These are phyloP conservation scores for Cricetomys ansorgei DNA, from an alignment of 2,113 vertebrate genomes.

Conservation along the genomic window DNA sequence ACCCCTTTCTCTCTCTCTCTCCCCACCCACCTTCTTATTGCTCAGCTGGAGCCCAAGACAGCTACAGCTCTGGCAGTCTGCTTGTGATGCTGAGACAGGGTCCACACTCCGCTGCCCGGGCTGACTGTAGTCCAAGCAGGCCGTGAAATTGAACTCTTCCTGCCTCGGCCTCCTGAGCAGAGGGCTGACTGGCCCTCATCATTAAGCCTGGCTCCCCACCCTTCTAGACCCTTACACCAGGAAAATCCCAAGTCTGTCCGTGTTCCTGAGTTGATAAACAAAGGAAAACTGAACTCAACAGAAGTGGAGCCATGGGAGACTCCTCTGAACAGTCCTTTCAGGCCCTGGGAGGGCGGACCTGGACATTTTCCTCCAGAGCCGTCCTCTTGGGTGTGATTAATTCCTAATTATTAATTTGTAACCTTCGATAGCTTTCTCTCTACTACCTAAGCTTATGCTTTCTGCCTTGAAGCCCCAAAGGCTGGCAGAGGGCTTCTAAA, in stretches of 20 bases:
- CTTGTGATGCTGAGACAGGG: not conserved
- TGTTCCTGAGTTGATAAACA: not conserved
- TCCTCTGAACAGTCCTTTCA: rapidly evolving
- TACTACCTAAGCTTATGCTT: conserved; percentile 13
- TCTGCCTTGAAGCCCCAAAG: not conserved
- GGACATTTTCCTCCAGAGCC: conserved; percentile 68
- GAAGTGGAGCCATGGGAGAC: not conserved
- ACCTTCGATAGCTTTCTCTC: conserved; percentile 55
- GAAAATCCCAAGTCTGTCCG: not conserved
- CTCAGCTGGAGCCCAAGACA: too few species aligned
- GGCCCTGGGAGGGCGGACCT: not conserved
- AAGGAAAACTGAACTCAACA: not conserved
- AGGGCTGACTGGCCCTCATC: not conserved
- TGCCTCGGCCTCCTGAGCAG: not conserved
- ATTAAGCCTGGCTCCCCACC: not conserved
- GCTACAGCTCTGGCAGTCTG: rapidly evolving
- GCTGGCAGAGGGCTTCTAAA: not conserved
- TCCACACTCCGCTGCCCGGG: not conserved
- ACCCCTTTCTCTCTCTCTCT: not conserved
- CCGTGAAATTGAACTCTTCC: not conserved
- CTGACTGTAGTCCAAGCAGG: not conserved
- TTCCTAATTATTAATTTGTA: conserved; percentile 51
- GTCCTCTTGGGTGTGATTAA: not conserved
- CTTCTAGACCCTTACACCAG: too few species aligned
- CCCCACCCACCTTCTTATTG: too few species aligned